These are phyloP conservation scores for Botia kubotai DNA, from an alignment of 2,797 vertebrate genomes.

Conservation along the genomic window DNA sequence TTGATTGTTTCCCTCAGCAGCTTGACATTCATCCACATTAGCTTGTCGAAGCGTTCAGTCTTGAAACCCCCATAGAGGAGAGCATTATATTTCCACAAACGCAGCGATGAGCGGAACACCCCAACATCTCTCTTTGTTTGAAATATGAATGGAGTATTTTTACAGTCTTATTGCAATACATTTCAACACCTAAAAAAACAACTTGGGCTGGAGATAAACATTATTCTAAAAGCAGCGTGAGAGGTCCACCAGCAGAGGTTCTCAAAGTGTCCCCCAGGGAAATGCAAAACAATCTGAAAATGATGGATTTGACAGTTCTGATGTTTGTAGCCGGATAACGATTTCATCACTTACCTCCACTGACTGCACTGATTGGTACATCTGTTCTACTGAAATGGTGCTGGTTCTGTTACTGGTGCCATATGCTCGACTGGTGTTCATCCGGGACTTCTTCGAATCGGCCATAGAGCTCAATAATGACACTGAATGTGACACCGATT, in stretches of 20 bases:
- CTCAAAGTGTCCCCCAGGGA: neutral
- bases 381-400: neutral
- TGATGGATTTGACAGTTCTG: neutral
- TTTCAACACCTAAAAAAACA: neutral
- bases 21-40: constrained; percentile 49
- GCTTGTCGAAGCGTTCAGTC: constrained; percentile 47
- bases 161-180: neutral
- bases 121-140: constrained; percentile 41
- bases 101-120: constrained; percentile 29
- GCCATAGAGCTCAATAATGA: neutral
- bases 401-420: neutral
- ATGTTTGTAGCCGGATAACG: neutral
- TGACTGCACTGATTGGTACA: neutral
- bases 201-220: neutral
- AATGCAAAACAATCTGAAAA: neutral
- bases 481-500: neutral
- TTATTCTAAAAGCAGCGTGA: neutral
- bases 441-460: neutral
- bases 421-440: neutral
- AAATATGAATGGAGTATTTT: neutral
- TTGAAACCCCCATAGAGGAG: constrained; percentile 29
- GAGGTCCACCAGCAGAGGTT: neutral
- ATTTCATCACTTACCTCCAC: neutral
- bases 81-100: constrained; percentile 19
- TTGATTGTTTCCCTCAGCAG: constrained; percentile 43